Percentiles rank a stretch among this genome's conserved stretches.
Evolutionary conservation across 2,888 invertebrate species (phyloP).

Genomic region (Sthenelais limicola): DNA sequence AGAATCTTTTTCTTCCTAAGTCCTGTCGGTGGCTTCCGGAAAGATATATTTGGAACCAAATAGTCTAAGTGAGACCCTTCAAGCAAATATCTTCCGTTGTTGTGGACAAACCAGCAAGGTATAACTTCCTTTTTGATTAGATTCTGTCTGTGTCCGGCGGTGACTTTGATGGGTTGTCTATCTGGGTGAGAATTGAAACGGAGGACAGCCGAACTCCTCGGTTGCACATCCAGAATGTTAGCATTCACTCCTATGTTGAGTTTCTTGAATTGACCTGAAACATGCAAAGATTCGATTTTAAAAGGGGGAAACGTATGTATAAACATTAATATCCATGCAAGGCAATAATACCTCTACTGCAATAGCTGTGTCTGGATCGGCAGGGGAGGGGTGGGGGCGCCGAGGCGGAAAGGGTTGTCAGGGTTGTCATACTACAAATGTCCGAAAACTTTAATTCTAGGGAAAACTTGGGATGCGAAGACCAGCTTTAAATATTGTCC

Average conservation of each 20-base stretch:
- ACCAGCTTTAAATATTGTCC: too few species aligned
- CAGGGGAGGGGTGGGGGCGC: too few species aligned
- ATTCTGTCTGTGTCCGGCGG: slow-evolving; percentile 27
- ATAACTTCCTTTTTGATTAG: slow-evolving; percentile 26
- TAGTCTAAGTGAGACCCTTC: slow-evolving; percentile 38
- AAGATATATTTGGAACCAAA: slow-evolving; percentile 21
- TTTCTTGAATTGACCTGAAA: slow-evolving; percentile 49
- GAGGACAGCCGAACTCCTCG: neutral
- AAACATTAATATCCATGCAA: too few species aligned
- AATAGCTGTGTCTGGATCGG: too few species aligned
- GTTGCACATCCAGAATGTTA: slow-evolving; percentile 7
- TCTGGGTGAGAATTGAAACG: neutral
- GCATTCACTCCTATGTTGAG: slow-evolving; percentile 29
- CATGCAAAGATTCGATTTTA: neutral
- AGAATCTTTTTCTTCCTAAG: slow-evolving; percentile 4
- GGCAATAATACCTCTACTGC: too few species aligned
- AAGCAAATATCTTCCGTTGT: slow-evolving; percentile 38
- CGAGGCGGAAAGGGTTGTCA: too few species aligned
- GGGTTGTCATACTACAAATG: too few species aligned
- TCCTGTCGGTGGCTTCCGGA: neutral
- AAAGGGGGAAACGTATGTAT: too few species aligned
- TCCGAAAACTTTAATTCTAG: too few species aligned
- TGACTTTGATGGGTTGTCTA: slow-evolving; percentile 16
- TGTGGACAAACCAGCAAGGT: slow-evolving; percentile 43
- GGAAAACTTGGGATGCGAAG: too few species aligned